phyloP scores from a whole-genome alignment of 1,140 invertebrate species.

The Odontomachus brunneus region DNA sequence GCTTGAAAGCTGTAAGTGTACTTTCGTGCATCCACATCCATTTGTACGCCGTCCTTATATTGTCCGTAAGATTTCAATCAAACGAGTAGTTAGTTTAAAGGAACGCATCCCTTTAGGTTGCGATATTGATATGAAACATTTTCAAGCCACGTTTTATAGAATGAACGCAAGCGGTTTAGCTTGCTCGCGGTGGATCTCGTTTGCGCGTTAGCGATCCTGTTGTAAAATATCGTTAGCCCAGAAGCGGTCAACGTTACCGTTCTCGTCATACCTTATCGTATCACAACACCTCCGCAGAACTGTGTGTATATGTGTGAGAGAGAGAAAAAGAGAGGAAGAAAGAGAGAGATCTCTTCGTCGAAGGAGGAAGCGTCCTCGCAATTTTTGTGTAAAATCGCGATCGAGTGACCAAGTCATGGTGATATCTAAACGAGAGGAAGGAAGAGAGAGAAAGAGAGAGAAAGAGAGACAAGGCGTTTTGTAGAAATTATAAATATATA shows the following conservation, averaged over 20 bases:
- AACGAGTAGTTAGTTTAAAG: conserved; percentile 45
- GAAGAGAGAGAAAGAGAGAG: background rate
- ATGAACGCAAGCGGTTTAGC: background rate
- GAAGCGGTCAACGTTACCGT: background rate
- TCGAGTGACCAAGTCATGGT: conserved; percentile 40
- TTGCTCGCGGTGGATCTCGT: conserved; percentile 5
- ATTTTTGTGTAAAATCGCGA: conserved; percentile 38
- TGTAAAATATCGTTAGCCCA: background rate
- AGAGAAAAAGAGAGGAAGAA: no score
- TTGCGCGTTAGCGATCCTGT: background rate
- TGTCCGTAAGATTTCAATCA: conserved; percentile 55
- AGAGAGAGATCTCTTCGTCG: no score
- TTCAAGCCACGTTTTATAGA: background rate
- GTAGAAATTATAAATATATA: conserved; percentile 65
- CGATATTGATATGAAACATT: conserved; percentile 17
- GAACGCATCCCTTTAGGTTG: conserved; percentile 22
- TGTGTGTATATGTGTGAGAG: background rate
- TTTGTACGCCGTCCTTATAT: conserved; percentile 67
- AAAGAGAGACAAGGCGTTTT: conserved; percentile 50
- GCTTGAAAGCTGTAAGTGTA: background rate
- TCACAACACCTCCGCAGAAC: background rate
- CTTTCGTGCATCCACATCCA: conserved; percentile 50
- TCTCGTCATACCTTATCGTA: no score
- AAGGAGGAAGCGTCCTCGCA: background rate
- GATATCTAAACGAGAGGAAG: conserved; percentile 28